Conservation (phyloP, 2,888 invertebrate species). For the Synanthedon formicaeformis region DNA sequence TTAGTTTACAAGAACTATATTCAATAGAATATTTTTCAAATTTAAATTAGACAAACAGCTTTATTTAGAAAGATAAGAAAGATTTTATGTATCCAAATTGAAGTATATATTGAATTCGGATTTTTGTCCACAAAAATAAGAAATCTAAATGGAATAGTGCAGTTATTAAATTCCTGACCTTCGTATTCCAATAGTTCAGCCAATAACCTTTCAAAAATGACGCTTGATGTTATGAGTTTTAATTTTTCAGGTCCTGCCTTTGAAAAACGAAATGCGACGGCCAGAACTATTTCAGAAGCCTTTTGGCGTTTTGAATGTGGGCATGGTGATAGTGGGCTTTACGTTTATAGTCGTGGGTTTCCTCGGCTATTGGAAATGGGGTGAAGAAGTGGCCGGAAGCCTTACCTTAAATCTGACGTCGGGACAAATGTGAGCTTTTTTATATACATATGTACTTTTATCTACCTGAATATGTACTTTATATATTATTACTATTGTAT, state of each 20-base stretch:
- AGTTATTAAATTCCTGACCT: too few relatives aligned
- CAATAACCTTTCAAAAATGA: too few relatives aligned
- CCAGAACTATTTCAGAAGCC: constrained; percentile 82
- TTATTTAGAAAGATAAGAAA: too few relatives aligned
- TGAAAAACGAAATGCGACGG: constrained; percentile 91
- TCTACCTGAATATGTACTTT: background rate
- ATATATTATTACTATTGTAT: background rate
- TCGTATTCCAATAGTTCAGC: too few relatives aligned
- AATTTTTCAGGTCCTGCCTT: constrained; percentile 82
- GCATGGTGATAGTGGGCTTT: constrained; percentile 83
- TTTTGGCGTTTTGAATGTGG: constrained; percentile 89
- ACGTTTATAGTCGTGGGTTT: constrained; percentile 88
- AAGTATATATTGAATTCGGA: too few relatives aligned
- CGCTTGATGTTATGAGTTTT: too few relatives aligned
- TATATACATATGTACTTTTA: background rate
- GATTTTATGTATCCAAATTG: too few relatives aligned
- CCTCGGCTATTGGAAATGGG: constrained; percentile 90
- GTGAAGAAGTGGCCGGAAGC: constrained; percentile 83
- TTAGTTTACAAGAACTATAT: too few relatives aligned
- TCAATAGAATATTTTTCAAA: too few relatives aligned
- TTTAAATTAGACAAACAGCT: too few relatives aligned
- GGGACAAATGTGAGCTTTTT: constrained; percentile 63
- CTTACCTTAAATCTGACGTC: constrained; percentile 88
- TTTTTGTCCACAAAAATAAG: too few relatives aligned
- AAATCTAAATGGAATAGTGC: too few relatives aligned